Conservation (phyloP, 2,888 invertebrate species). For the Lasioglossum malachurum region DNA sequence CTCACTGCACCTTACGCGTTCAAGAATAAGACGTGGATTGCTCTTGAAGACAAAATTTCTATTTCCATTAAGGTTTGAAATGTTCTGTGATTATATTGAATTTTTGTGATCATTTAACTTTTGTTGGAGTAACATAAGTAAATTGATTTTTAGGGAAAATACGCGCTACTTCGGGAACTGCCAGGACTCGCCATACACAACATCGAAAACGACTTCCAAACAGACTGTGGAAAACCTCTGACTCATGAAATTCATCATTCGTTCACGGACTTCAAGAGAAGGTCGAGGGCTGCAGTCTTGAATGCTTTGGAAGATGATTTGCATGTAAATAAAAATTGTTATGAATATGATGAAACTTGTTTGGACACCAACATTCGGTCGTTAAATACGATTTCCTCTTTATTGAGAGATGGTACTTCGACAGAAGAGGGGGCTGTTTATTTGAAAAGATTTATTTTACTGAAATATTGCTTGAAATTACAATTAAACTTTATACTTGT, state of each 20-base stretch:
- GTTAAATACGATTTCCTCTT: constrained; percentile 22
- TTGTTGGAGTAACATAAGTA: neutral
- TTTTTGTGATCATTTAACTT: neutral
- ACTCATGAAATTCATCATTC: constrained; percentile 78
- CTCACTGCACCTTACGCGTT: constrained; percentile 92
- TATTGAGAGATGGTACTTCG: neutral
- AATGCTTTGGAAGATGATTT: constrained; percentile 84
- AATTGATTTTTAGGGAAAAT: constrained; percentile 87
- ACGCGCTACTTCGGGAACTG: constrained; percentile 89
- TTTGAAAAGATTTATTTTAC: neutral
- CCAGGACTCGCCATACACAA: constrained; percentile 89
- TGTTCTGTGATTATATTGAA: neutral
- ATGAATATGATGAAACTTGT: neutral
- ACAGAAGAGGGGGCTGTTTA: neutral
- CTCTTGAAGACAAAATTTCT: constrained; percentile 91
- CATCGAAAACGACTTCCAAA: constrained; percentile 86
- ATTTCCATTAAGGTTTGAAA: constrained; percentile 88
- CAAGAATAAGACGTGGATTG: constrained; percentile 90
- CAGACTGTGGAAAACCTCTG: constrained; percentile 78
- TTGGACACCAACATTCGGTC: constrained; percentile 12
- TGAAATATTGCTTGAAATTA: neutral
- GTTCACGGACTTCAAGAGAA: constrained; percentile 82
- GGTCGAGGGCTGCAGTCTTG: constrained; percentile 83
- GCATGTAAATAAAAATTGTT: constrained; percentile 73
- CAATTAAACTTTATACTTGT: neutral